Evolutionary conservation across 2,888 invertebrate genomes (phyloP).

Genomic region (Alcis repandata): DNA sequence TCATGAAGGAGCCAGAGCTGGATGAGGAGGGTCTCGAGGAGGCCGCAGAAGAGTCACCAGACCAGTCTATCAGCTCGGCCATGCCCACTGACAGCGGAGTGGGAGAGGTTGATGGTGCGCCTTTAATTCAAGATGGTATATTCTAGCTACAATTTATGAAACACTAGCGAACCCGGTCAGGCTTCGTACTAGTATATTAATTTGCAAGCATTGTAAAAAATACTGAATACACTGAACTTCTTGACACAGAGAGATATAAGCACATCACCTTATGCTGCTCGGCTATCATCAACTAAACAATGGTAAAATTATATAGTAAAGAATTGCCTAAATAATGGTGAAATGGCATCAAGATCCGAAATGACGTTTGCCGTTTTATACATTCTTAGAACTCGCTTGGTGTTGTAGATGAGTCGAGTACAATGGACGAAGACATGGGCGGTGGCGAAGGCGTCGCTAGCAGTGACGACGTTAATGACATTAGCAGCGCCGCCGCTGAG

Average conservation of each 20-base stretch:
- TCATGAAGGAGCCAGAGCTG: slow-evolving; percentile 70
- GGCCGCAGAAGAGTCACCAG: slow-evolving; percentile 79
- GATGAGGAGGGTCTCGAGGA: slow-evolving; percentile 69
- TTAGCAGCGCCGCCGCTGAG: slow-evolving; percentile 81
- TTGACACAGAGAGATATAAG: too few species aligned
- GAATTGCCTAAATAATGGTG: too few species aligned
- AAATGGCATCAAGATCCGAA: not conserved
- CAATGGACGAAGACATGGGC: slow-evolving; percentile 84
- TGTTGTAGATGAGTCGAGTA: slow-evolving; percentile 79
- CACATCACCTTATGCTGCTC: too few species aligned
- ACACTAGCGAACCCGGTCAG: not conserved
- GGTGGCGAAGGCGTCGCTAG: slow-evolving; percentile 83
- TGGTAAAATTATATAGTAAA: too few species aligned
- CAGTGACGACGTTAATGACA: slow-evolving; percentile 83
- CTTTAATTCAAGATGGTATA: slow-evolving; percentile 78
- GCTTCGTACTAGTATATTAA: too few species aligned
- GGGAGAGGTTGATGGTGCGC: slow-evolving; percentile 75
- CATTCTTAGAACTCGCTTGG: not conserved
- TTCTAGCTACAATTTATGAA: slow-evolving; percentile 10
- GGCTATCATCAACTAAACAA: too few species aligned
- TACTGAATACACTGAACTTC: too few species aligned
- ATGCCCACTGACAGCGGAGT: slow-evolving; percentile 77
- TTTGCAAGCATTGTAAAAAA: too few species aligned
- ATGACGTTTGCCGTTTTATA: too few species aligned
- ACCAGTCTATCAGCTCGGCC: slow-evolving; percentile 82